Percentiles rank a stretch among this genome's conserved stretches.
Evolutionary conservation across 2,888 invertebrate genomes (phyloP).

Genomic region (Ormyrus labotus): DNA sequence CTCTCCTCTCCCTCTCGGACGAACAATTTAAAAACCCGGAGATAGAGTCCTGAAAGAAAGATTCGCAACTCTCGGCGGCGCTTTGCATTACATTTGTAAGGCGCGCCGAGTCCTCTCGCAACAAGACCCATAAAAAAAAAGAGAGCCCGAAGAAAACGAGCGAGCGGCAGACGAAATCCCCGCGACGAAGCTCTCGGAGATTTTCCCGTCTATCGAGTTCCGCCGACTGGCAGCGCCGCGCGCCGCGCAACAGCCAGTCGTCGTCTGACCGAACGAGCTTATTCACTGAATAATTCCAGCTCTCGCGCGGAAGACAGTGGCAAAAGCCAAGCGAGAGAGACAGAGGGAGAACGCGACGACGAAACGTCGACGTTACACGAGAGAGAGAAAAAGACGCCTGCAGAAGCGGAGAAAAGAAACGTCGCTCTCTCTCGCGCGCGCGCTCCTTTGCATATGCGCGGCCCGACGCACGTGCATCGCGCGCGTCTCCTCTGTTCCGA

Average conservation of each 20-base stretch:
- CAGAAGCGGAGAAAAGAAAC: conserved; percentile 6
- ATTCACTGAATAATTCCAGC: conserved; percentile 46
- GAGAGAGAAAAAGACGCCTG: neutral
- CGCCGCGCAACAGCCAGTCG: neutral
- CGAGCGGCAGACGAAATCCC: neutral
- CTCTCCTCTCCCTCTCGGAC: neutral
- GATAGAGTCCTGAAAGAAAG: neutral
- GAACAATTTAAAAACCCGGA: conserved; percentile 21
- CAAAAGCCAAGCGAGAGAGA: conserved; percentile 9
- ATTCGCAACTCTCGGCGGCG: neutral
- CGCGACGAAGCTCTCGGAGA: neutral
- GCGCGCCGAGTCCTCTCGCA: neutral
- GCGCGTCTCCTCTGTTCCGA: neutral
- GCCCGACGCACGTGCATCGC: too few relatives aligned
- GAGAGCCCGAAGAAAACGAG: neutral
- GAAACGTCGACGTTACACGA: neutral
- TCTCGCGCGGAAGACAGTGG: conserved; percentile 36
- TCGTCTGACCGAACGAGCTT: conserved; percentile 28
- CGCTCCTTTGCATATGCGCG: conserved; percentile 29
- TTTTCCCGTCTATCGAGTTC: conserved; percentile 22
- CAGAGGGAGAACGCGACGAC: neutral
- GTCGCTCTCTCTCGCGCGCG: neutral
- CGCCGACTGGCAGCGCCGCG: neutral
- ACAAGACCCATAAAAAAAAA: neutral
- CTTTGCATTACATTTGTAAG: conserved; percentile 28